Evolutionary conservation across 1,140 invertebrate species (phyloP), one percentile per base, ranked within the genome.

Genomic region (Drosophila cardini): DNA sequence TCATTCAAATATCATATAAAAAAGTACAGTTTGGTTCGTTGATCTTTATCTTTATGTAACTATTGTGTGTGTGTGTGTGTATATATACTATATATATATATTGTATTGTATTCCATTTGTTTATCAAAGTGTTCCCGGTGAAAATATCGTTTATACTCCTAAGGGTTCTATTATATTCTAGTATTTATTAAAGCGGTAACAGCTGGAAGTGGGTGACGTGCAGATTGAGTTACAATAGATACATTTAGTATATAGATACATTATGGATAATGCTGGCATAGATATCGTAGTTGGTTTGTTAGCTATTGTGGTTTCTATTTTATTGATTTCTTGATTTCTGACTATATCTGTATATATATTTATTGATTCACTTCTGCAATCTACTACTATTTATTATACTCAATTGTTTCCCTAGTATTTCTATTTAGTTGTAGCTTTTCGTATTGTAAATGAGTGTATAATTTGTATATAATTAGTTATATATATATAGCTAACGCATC

Each of bases 1-100:
- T 87, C 74, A 85, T 86, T 85, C 63, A 83, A 85, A 87, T 89
- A 89, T 87, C 70, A 89, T 87, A 83, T 87, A 83, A 83, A 87
- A 80, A 87, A 83, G 69, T 89, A 76, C 76, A 89, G 67, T 89
- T 87, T 89, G 75, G 72, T 87, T 87, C 77, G 67, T 89, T 87
- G 71, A 87, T 83, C 53, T 71, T 77, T 85, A 80, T 53, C n/a
- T 36, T 53, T 53, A 53, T 76, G 70, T 72, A 67, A 79, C 68
- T 83, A 83, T 89, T 75, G 68, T 71, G 32, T 76, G 21, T 40
- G n/a, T n/a, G n/a, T n/a, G n/a, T n/a, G n/a, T n/a, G n/a, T n/a
- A n/a, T n/a, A n/a, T n/a, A n/a, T n/a, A n/a, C n/a, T n/a, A n/a
- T n/a, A n/a, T n/a, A n/a, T n/a, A 50, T 71, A 57, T 69, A 65